Evolutionary conservation across 2,888 invertebrate genomes (phyloP).

Genomic region (Drosophila mayaguana): DNA sequence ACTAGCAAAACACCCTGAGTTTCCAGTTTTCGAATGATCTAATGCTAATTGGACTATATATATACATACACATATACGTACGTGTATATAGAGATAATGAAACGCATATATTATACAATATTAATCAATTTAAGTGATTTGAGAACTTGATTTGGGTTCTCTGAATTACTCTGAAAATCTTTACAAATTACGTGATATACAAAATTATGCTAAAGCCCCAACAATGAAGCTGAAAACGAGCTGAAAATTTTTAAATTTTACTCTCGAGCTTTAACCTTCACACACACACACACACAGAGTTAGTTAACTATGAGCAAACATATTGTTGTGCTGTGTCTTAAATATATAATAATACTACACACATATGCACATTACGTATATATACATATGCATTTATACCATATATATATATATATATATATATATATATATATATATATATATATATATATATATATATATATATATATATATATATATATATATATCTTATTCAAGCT

Average conservation of each 20-base stretch:
- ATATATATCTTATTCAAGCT: slow-evolving; percentile 6
- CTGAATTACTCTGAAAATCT: not conserved
- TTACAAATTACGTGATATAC: not conserved
- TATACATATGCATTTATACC: not conserved
- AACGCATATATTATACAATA: not conserved
- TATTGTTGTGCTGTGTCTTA: too few species aligned
- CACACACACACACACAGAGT: slow-evolving; percentile 38
- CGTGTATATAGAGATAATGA: not conserved
- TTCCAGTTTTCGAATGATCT: not conserved
- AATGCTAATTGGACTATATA: not conserved
- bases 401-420: too few species aligned
- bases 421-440: not conserved
- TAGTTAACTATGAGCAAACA: slow-evolving; percentile 26
- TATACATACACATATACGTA: not conserved
- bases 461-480: too few species aligned
- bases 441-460: not conserved
- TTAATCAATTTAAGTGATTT: not conserved
- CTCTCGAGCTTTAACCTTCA: slow-evolving; percentile 58
- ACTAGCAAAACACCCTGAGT: slow-evolving; percentile 11
- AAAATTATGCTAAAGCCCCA: not conserved
- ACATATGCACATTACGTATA: too few species aligned
- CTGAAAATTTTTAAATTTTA: slow-evolving; percentile 24
- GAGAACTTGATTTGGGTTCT: not conserved
- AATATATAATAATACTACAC: too few species aligned
- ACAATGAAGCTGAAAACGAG: slow-evolving; percentile 1